Evolutionary conservation across 2,113 vertebrate genomes (phyloP).

Genomic region (Pelvicachromis taeniatus): DNA sequence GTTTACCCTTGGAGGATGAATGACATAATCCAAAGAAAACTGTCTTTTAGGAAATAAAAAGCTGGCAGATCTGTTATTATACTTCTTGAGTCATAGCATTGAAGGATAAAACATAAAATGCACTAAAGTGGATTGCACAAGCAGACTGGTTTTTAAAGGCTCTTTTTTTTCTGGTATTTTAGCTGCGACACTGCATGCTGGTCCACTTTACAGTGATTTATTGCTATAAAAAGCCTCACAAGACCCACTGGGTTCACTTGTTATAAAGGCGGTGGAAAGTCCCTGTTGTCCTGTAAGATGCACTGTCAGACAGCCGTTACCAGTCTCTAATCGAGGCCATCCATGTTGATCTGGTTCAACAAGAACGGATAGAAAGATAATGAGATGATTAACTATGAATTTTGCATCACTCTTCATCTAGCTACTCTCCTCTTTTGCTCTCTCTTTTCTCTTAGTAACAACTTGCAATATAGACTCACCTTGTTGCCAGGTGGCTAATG

Average conservation of each 20-base stretch:
- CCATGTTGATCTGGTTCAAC: background rate
- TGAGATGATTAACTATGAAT: slow-evolving; percentile 1
- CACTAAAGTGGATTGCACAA: background rate
- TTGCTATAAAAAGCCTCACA: background rate
- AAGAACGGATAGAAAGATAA: background rate
- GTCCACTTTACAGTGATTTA: slow-evolving; percentile 20
- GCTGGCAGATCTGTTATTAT: background rate
- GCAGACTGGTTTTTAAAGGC: background rate
- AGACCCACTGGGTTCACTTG: background rate
- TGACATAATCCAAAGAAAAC: background rate
- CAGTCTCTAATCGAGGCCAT: background rate
- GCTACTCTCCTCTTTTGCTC: background rate
- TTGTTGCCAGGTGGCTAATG: slow-evolving; percentile 42
- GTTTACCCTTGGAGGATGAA: background rate
- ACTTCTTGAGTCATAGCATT: background rate
- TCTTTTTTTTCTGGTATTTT: background rate
- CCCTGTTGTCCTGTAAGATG: background rate
- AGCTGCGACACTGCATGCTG: background rate
- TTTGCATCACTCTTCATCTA: background rate
- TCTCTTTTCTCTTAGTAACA: slow-evolving; percentile 1
- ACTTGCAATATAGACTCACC: background rate
- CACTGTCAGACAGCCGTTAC: background rate
- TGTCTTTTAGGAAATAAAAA: background rate
- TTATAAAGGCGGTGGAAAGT: background rate
- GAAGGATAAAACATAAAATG: background rate